These are phyloP conservation scores for Sabellastarte sp. DNA, from an alignment of 2,888 invertebrate species.

Conservation along the genomic window DNA sequence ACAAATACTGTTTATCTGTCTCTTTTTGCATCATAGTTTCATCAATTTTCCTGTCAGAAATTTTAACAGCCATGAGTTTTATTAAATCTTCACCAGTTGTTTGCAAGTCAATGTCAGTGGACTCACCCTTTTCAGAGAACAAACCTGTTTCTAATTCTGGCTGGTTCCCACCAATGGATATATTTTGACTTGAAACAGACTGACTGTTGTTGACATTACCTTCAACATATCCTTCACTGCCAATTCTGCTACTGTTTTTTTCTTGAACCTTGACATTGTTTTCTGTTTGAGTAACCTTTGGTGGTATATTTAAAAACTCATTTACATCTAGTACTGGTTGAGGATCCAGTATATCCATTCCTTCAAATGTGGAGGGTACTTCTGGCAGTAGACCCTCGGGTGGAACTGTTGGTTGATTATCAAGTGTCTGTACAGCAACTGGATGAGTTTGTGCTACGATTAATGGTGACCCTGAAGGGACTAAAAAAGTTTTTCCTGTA, in stretches of 20 bases:
- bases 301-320: slow-evolving; percentile 3
- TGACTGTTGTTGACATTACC: not conserved
- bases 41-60: not conserved
- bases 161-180: too few species aligned
- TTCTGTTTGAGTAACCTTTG: not conserved
- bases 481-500: not conserved
- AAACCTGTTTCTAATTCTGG: too few species aligned
- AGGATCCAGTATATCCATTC: too few species aligned
- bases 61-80: not conserved
- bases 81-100: not conserved
- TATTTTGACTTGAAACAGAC: not conserved
- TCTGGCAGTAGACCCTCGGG: too few species aligned
- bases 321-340: not conserved
- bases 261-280: not conserved
- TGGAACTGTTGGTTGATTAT: too few species aligned
- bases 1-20: not conserved
- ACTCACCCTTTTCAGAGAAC: too few species aligned
- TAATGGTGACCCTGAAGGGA: too few species aligned
- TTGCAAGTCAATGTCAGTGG: not conserved
- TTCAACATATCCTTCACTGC: not conserved
- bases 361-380: too few species aligned
- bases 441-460: too few species aligned
- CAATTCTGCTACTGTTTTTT: not conserved
- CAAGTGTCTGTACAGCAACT: too few species aligned
- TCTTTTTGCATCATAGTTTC: not conserved